Evolutionary conservation across 2,888 invertebrate genomes (phyloP).

Genomic region (Heliconius ismenius): DNA sequence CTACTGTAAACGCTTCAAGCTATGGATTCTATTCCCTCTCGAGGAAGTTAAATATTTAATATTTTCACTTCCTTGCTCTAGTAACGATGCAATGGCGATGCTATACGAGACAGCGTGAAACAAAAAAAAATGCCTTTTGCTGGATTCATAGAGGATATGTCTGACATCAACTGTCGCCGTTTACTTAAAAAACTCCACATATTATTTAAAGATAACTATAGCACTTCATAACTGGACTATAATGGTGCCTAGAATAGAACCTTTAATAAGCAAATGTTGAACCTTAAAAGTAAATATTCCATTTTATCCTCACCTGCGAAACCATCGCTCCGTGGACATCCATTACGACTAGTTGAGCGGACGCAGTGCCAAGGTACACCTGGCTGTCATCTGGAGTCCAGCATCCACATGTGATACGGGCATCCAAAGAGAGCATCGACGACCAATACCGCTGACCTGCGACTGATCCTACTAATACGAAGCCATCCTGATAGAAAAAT

Average conservation of each 20-base stretch:
- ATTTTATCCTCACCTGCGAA: constrained; percentile 83
- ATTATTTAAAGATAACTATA: neutral
- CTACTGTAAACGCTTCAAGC: no score
- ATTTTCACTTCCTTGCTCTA: no score
- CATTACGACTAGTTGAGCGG: constrained; percentile 97
- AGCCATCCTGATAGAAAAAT: constrained; percentile 88
- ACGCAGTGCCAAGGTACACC: constrained; percentile 97
- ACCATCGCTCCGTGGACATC: constrained; percentile 98
- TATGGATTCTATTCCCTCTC: no score
- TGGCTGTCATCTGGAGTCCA: constrained; percentile 99
- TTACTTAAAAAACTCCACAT: neutral
- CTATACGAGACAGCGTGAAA: no score
- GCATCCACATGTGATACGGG: constrained; percentile 96
- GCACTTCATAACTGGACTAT: neutral
- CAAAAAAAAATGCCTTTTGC: no score
- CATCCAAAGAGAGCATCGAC: constrained; percentile 96
- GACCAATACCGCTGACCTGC: constrained; percentile 99
- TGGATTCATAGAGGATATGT: no score
- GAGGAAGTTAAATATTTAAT: no score
- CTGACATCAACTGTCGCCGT: no score
- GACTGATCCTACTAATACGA: constrained; percentile 98
- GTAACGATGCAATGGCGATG: no score
- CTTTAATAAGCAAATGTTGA: neutral
- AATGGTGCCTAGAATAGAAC: neutral
- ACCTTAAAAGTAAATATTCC: neutral